phyloP scores from a whole-genome alignment of 2,113 vertebrate species.

The Toxostoma redivivum region DNA sequence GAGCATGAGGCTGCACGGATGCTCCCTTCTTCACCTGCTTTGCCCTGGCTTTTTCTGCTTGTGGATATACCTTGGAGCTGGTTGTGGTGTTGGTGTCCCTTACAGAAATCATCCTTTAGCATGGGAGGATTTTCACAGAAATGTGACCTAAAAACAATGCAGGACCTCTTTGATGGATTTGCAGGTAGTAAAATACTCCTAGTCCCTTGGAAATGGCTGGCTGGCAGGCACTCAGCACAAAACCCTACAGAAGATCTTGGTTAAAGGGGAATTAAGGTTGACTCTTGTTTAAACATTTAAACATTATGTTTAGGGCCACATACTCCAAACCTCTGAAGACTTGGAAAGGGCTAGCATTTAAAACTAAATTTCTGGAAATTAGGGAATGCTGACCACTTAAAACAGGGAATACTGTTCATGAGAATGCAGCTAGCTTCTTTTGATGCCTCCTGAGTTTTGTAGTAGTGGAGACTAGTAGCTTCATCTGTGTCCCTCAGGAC shows the following conservation, averaged over 20 bases:
- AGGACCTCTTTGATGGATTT: background rate
- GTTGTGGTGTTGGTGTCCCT: background rate
- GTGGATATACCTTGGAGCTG: background rate
- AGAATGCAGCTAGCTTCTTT: background rate
- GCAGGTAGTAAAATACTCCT: background rate
- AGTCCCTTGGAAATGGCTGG: background rate
- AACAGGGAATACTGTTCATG: background rate
- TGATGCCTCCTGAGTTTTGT: background rate
- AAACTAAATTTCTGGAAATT: background rate
- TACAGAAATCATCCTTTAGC: background rate
- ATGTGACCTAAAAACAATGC: background rate
- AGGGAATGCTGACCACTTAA: background rate
- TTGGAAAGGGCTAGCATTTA: background rate
- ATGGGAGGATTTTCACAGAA: background rate
- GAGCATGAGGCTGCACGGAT: accelerated
- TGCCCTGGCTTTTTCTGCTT: background rate
- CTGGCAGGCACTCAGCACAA: background rate
- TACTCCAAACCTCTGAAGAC: background rate
- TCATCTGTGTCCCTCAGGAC: background rate
- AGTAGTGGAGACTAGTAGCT: background rate
- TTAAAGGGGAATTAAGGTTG: background rate
- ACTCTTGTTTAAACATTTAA: background rate
- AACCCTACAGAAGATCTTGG: background rate
- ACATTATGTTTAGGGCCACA: background rate
- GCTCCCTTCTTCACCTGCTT: background rate